Conservation (phyloP, 35 echinoderm and acorn worm genomes). For the Chiridota heheva region DNA sequence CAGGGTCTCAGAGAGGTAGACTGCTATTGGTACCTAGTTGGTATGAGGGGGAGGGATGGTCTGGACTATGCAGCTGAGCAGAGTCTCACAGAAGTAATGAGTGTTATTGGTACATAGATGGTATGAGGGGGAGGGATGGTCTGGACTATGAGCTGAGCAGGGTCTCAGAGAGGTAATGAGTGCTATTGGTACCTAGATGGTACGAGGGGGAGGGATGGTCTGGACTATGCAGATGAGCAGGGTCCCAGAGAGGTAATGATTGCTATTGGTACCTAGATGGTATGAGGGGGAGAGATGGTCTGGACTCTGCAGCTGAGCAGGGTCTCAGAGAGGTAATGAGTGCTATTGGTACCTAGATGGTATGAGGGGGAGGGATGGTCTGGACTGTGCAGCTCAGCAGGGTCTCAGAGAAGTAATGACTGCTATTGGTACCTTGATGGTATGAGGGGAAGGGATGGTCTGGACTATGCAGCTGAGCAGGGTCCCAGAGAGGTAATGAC, state of each 20-base stretch:
- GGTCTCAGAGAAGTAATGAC: conserved; percentile 89
- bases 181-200: too few relatives aligned
- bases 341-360: conserved; percentile 67
- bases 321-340: conserved; percentile 90
- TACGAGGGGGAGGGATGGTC: too few relatives aligned
- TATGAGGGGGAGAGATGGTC: conserved; percentile 37
- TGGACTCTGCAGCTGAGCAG: conserved; percentile 71
- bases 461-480: too few relatives aligned
- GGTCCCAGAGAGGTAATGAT: too few relatives aligned
- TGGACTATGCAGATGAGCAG: too few relatives aligned
- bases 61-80: conserved; percentile 73
- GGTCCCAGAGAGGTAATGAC: too few relatives aligned
- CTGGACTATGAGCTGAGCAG: too few relatives aligned
- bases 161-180: too few relatives aligned
- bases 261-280: conserved; percentile 67
- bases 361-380: conserved; percentile 36
- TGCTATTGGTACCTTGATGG: too few relatives aligned
- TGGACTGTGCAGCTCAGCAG: conserved; percentile 70
- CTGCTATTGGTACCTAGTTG: conserved; percentile 43
- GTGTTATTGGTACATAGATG: too few relatives aligned
- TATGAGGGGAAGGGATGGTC: too few relatives aligned
- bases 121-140: too few relatives aligned
- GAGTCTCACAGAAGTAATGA: conserved; percentile 84
- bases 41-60: conserved; percentile 41
- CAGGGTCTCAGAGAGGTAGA: conserved; percentile 82